Percentiles rank a stretch among this genome's conserved stretches.
phyloP scores from a whole-genome alignment of 2,113 vertebrate species.

The Bolborhynchus lineola region DNA sequence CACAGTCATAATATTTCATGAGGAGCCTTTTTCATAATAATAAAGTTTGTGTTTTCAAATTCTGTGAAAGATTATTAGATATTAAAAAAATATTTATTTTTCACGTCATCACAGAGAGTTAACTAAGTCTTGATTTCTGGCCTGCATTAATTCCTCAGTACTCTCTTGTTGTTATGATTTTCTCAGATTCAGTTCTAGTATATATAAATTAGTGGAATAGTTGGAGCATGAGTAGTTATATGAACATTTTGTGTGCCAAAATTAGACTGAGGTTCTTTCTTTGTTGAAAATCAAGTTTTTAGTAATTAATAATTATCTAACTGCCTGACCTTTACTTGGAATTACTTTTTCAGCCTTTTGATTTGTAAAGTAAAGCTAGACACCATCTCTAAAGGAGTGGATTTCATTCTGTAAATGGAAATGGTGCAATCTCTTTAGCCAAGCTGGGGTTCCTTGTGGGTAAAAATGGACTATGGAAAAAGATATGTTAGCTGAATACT shows the following conservation, averaged over 20 bases:
- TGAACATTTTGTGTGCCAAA: not conserved
- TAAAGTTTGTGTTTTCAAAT: not conserved
- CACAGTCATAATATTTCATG: not conserved
- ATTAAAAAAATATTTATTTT: not conserved
- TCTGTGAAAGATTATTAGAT: not conserved
- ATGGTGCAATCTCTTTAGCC: not conserved
- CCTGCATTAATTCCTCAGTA: not conserved
- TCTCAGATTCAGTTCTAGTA: not conserved
- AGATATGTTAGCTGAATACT: not conserved
- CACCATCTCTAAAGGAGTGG: not conserved
- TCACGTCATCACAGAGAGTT: not conserved
- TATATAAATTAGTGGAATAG: not conserved
- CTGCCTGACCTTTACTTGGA: not conserved
- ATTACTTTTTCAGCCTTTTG: not conserved
- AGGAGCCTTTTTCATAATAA: not conserved
- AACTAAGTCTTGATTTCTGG: not conserved
- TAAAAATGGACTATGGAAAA: not conserved
- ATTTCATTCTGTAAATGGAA: not conserved
- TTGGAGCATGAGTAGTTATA: not conserved
- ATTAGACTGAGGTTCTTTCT: not conserved
- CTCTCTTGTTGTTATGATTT: not conserved
- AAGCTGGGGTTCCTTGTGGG: not conserved
- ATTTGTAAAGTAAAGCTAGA: not conserved
- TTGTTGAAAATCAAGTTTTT: not conserved
- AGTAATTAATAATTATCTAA: not conserved